Percentiles rank a stretch among this genome's conserved stretches.
phyloP scores from a whole-genome alignment of 92 coral and sea anemone genomes.

The Hydrozoanthus gracilis region DNA sequence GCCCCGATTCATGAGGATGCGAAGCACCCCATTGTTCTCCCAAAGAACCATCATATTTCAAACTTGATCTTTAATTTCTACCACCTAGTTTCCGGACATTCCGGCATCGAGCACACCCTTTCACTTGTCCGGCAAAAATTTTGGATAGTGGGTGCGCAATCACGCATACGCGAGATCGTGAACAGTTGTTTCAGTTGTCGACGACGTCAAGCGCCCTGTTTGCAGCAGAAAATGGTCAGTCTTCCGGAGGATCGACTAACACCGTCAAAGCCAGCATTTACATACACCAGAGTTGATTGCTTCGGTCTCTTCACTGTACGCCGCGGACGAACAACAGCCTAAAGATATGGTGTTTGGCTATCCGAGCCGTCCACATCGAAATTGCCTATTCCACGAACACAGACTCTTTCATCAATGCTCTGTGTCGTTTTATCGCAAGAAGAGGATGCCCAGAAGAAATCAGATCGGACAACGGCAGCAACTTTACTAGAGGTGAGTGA shows the following conservation, averaged over 20 bases:
- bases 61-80: constrained; percentile 15
- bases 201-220: constrained; percentile 5
- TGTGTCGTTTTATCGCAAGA: too few relatives aligned
- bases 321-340: constrained; percentile 13
- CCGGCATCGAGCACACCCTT: not conserved
- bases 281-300: too few relatives aligned
- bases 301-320: constrained; percentile 28
- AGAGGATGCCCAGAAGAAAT: too few relatives aligned
- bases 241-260: constrained; percentile 25
- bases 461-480: too few relatives aligned
- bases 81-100: not conserved
- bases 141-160: constrained; percentile 23
- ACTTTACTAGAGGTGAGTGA: too few relatives aligned
- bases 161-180: constrained; percentile 24
- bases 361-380: too few relatives aligned
- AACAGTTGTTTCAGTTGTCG: constrained; percentile 25
- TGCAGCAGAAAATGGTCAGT: constrained; percentile 40
- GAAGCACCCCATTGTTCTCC: not conserved
- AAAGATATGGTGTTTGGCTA: constrained; percentile 31
- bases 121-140: constrained; percentile 21
- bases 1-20: too few relatives aligned
- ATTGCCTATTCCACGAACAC: too few relatives aligned
- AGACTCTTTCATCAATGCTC: too few relatives aligned
- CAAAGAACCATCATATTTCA: constrained; percentile 27
- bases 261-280: constrained; percentile 30